These are phyloP conservation scores for Laterallus jamaicensis DNA, from an alignment of 2,113 vertebrate genomes.

Conservation along the genomic window DNA sequence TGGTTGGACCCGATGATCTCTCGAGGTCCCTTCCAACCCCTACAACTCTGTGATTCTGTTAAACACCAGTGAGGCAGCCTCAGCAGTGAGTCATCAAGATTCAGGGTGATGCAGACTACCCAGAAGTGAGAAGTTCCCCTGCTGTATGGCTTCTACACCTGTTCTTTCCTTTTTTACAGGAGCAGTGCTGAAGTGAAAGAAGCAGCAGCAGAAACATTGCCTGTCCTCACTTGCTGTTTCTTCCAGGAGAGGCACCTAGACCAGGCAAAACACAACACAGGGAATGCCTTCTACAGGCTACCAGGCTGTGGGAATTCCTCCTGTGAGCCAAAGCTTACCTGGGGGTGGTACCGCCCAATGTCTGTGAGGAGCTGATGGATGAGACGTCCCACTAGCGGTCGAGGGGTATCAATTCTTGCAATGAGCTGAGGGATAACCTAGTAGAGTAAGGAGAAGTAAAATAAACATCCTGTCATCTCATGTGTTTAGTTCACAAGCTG, in stretches of 20 bases:
- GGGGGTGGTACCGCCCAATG: constrained; percentile 95
- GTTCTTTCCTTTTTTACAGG: not conserved
- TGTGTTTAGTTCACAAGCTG: not conserved
- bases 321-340: constrained; percentile 72
- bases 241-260: not conserved
- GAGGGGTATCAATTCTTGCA: constrained; percentile 95
- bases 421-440: constrained; percentile 99
- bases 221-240: not conserved
- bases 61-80: not conserved
- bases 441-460: not conserved
- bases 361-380: constrained; percentile 98
- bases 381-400: constrained; percentile 92
- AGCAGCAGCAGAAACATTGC: not conserved
- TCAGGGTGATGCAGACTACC: not conserved
- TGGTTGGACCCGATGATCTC: too few relatives aligned
- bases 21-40: too few relatives aligned
- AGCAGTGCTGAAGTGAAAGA: not conserved
- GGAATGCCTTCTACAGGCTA: not conserved
- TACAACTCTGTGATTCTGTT: too few relatives aligned
- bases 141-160: not conserved
- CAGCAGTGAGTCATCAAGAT: not conserved
- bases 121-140: not conserved
- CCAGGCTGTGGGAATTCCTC: not conserved
- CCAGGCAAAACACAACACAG: not conserved
- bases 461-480: not conserved